phyloP scores from a whole-genome alignment of 2,113 vertebrate genomes.

The Melanerpes aurifrons region DNA sequence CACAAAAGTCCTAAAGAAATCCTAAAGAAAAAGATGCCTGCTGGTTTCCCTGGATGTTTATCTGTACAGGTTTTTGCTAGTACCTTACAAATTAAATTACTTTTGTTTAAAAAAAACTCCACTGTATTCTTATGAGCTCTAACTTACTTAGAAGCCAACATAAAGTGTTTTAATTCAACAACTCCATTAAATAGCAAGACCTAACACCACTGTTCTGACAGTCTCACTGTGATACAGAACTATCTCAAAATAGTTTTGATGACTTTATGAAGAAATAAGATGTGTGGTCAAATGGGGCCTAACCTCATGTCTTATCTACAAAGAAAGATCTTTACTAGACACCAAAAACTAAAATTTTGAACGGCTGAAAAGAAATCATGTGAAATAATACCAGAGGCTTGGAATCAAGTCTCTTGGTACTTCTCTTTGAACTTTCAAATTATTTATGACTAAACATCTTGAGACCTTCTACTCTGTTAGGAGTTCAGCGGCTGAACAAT shows the following conservation, averaged over 20 bases:
- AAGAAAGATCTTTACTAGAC: not conserved
- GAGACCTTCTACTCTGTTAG: not conserved
- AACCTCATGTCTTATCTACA: not conserved
- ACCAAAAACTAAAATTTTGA: not conserved
- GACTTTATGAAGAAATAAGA: not conserved
- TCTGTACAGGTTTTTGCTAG: not conserved
- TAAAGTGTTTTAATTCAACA: not conserved
- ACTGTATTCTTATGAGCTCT: not conserved
- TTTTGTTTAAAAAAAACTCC: not conserved
- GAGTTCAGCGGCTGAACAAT: not conserved
- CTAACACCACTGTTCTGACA: not conserved
- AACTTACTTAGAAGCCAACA: not conserved
- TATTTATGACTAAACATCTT: accelerated
- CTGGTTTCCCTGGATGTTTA: not conserved
- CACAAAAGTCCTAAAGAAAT: not conserved
- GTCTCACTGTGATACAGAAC: not conserved
- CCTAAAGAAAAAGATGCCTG: not conserved
- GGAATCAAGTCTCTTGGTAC: not conserved
- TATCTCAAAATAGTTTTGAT: not conserved
- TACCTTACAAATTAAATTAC: not conserved
- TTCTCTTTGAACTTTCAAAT: not conserved
- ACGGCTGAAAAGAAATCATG: not conserved
- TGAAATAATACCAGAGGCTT: not conserved
- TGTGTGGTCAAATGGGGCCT: not conserved
- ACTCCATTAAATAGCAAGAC: not conserved